Evolutionary conservation across 2,888 invertebrate species (phyloP).

Genomic region (Enchytraeus crypticus): DNA sequence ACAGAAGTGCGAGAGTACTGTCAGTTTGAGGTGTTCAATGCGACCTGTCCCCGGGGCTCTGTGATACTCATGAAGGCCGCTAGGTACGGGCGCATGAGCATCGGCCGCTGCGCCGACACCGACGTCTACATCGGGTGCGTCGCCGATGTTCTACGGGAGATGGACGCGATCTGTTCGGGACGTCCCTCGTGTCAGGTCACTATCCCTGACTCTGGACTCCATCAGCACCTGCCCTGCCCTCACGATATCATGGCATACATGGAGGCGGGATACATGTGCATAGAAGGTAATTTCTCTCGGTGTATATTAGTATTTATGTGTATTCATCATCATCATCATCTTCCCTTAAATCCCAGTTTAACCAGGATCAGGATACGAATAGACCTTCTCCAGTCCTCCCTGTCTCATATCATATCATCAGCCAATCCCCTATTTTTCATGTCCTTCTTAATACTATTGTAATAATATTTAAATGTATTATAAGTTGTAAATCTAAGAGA

Average conservation of each 20-base stretch:
- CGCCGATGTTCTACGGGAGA: slow-evolving; percentile 20
- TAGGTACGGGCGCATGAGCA: slow-evolving; percentile 23
- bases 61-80: slow-evolving; percentile 11
- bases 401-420: no score
- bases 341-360: no score
- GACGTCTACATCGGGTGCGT: slow-evolving; percentile 22
- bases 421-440: no score
- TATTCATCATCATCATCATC: no score
- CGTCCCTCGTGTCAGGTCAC: slow-evolving; percentile 15
- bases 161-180: slow-evolving; percentile 26
- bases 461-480: no score
- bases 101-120: slow-evolving; percentile 19
- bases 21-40: slow-evolving; percentile 13
- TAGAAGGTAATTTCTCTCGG: no score
- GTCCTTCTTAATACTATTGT: no score
- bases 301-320: no score
- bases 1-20: slow-evolving; percentile 8
- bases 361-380: no score
- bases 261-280: slow-evolving; percentile 22
- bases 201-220: slow-evolving; percentile 22
- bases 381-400: no score
- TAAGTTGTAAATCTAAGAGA: no score
- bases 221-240: slow-evolving; percentile 20
- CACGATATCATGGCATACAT: slow-evolving; percentile 26
- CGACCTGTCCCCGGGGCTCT: slow-evolving; percentile 5